Evolutionary conservation across 2,797 vertebrate species (phyloP), one percentile per base, ranked within the genome.

Genomic region (Sebastes matsubarae): DNA sequence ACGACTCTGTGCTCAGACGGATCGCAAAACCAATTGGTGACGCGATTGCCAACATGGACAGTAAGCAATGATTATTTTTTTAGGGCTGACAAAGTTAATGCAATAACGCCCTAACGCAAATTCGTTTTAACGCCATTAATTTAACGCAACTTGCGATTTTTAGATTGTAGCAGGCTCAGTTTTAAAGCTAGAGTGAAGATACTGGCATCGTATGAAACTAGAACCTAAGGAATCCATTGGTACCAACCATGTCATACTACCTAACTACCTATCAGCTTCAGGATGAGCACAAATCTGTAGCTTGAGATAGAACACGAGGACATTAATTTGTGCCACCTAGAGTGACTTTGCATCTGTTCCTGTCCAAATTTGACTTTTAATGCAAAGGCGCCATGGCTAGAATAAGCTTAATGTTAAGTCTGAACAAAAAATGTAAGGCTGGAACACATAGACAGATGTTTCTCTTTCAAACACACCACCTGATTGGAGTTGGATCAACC

Each of bases 101-200:
- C 8, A 4, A 50, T 50, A 50, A 50, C 0, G 46, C 46, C 0
- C 0, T 50, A 20, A 20, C 8, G 46, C 18, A 46, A 46, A 46
- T 46, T 46, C 0, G 1, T 46, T 46, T 18, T 0, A 8, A 46
- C 16, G 42, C 42, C 42, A 46, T 0, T 46, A 18, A 46, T 46
- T 46, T 46, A 46, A 18, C 1, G 3, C 42, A 38, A 38, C 36
- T 13, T 36, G 42, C 16, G 0, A 46, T 46, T 46, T 46, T 46
- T 46, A 46, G 42, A 0, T 46, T 46, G 42, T 46, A 18, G 42
- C 16, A 16, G 38, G 38, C 38, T 42, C 38, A 42, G 38, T 42
- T 42, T 42, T 42, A 42, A 42, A 42, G 38, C 38, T 16, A 42
- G 38, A 42, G 38, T 42, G 38, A 42, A 42, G 38, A 42, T 42